Percentiles rank a stretch among this genome's conserved stretches.
These are phyloP conservation scores for Fragum fragum DNA, from an alignment of 2,888 invertebrate genomes.

Conservation along the genomic window DNA sequence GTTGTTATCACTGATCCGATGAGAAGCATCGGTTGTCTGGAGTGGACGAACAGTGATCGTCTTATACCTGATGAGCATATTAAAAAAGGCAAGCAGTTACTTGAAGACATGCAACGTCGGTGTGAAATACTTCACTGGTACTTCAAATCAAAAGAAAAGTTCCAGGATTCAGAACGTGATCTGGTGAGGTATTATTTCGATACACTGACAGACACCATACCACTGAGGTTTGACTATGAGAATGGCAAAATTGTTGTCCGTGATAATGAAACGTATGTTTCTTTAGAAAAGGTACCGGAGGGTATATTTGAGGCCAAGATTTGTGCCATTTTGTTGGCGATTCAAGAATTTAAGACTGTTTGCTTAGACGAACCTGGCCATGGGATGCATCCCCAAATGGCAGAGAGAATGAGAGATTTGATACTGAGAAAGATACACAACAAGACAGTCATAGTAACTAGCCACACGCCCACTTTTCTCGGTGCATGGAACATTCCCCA, in stretches of 20 bases:
- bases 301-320: conserved; percentile 29
- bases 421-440: not conserved
- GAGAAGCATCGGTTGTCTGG: conserved; percentile 22
- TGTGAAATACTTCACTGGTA: conserved; percentile 9
- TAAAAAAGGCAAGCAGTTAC: not conserved
- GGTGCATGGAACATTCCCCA: not conserved
- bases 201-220: conserved; percentile 19
- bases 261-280: not conserved
- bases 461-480: conserved; percentile 9
- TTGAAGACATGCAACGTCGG: not conserved
- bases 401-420: conserved; percentile 24
- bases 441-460: conserved; percentile 12
- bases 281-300: conserved; percentile 34
- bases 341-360: conserved; percentile 24
- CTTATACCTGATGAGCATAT: not conserved
- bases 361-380: conserved; percentile 27
- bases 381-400: conserved; percentile 40
- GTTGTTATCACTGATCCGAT: conserved; percentile 29
- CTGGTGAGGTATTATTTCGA: conserved; percentile 9
- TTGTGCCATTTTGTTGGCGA: conserved; percentile 15
- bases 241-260: not conserved
- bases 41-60: conserved; percentile 26
- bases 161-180: not conserved
- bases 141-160: not conserved
- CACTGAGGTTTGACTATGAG: not conserved